Base-by-base conservation (phyloP, 1,140 invertebrate genomes). In the Brachionus koreanus region DNA sequence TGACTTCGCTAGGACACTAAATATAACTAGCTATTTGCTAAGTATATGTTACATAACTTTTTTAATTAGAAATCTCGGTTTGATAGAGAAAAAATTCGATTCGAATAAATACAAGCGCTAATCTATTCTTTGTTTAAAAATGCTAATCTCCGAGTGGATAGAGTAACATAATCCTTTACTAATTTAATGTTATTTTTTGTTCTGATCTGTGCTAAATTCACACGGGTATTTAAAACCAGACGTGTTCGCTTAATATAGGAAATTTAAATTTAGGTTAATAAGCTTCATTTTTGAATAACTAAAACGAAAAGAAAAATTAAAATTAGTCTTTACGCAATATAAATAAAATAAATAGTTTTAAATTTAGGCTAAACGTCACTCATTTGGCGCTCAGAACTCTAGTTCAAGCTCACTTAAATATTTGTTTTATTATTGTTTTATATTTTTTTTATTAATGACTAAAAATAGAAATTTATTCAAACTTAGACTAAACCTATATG, bases 301-400 rank as follows among this genome's bases (percentile, higher is more conserved):
- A 29, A 29, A 29, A 29, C 1, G 3, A 29, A 29, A 29, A 29
- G 3, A 3, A 46, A 46, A n/a, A 49, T 49, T 49, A n/a, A 49
- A 49, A 49, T 3, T 49, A 5, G 13, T 13, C 43, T 57, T 57
- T 57, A 57, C 49, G 49, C 49, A 57, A 57, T 25, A 16, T 57
- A 42, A 42, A 42, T 57, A 57, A 23, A 57, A 57, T 57, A 57
- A 57, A 57, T 16, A 57, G 19, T 9, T 57, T 57, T 57, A 23
- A 23, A 57, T 57, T 57, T 57, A 57, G 49, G 49, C 49, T 57
- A 57, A 57, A 57, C 49, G 49, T 57, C 49, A 57, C 49, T 57
- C 49, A 57, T 57, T 19, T 7, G 49, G 49, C 49, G 5, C 49
- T 57, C 49, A 19, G 5, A 9, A 25, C 19, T 19, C 49, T 23